These are phyloP conservation scores for Catostylus mosaicus DNA, from an alignment of 30 jellyfish, hydroid and myxozoan genomes.

Conservation along the genomic window DNA sequence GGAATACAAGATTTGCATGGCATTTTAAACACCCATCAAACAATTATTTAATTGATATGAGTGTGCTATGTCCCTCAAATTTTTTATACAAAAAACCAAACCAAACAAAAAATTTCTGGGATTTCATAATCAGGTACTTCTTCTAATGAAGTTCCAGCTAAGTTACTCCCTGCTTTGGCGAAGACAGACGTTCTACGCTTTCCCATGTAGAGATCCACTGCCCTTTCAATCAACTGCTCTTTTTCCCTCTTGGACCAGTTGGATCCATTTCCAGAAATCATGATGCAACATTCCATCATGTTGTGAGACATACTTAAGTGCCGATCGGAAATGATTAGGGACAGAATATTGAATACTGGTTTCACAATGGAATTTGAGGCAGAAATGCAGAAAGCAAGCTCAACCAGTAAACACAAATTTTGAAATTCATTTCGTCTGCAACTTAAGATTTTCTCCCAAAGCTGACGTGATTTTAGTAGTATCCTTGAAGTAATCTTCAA, in stretches of 20 bases:
- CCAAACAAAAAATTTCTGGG: no score
- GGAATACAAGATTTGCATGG: no score
- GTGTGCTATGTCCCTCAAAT: no score
- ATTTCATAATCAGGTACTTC: no score
- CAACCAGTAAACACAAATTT: conserved; percentile 36
- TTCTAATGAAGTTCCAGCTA: no score
- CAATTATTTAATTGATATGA: no score
- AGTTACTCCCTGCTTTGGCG: no score
- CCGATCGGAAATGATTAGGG: conserved; percentile 17
- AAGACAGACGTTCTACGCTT: conserved; percentile 27
- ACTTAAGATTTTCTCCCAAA: conserved; percentile 21
- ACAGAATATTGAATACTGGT: conserved; percentile 11
- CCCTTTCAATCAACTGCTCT: conserved; percentile 15
- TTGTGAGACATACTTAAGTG: conserved; percentile 16
- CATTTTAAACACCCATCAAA: no score
- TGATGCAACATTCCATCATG: conserved; percentile 38
- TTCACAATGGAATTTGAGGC: conserved; percentile 30
- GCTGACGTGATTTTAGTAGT: conserved; percentile 17
- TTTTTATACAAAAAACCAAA: no score
- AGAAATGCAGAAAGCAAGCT: conserved; percentile 39
- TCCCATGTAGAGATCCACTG: conserved; percentile 23
- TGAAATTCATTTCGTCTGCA: conserved; percentile 11
- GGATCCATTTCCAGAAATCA: conserved; percentile 15
- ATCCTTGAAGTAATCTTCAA: neutral
- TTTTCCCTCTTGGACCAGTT: conserved; percentile 15